Percentiles rank a stretch among this genome's conserved stretches.
Evolutionary conservation across 2,797 vertebrate species (phyloP).

Genomic region (Gadopsis marmoratus): DNA sequence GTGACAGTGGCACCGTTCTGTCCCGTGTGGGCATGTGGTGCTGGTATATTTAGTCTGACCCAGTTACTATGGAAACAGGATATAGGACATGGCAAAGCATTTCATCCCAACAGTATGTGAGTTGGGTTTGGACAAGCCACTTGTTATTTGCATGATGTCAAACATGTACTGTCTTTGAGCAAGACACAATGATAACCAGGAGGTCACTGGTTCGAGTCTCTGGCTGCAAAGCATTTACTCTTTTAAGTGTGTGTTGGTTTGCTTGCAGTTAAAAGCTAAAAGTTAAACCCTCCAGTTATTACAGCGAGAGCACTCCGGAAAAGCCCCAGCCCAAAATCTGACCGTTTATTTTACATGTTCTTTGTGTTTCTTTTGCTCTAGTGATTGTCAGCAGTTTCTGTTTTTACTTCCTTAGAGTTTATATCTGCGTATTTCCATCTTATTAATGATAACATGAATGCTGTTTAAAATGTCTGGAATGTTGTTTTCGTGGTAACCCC

Average conservation of each 20-base stretch:
- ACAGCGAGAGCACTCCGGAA: not conserved
- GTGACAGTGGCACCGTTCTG: constrained; percentile 71
- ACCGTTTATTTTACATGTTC: constrained; percentile 17
- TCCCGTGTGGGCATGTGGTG: constrained; percentile 78
- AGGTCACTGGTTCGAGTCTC: constrained; percentile 2
- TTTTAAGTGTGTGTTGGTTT: not conserved
- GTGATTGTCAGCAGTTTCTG: constrained; percentile 41
- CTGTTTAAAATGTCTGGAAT: constrained; percentile 59
- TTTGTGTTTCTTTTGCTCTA: constrained; percentile 8
- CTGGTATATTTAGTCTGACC: constrained; percentile 85
- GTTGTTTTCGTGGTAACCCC: constrained; percentile 32
- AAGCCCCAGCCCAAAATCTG: not conserved
- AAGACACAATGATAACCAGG: not conserved
- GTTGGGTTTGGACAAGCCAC: constrained; percentile 42
- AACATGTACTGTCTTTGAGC: not conserved
- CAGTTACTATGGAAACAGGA: constrained; percentile 81
- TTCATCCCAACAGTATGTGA: constrained; percentile 45
- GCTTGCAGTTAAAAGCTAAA: constrained; percentile 8
- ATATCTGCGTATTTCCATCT: constrained; percentile 42
- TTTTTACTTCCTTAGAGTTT: constrained; percentile 51
- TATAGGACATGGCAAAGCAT: constrained; percentile 75
- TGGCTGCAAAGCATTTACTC: not conserved
- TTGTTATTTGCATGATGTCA: constrained; percentile 39
- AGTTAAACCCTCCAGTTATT: not conserved
- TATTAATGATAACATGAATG: constrained; percentile 69